Evolutionary conservation across 2,888 invertebrate species (phyloP).

Genomic region (Tenthredo notha): DNA sequence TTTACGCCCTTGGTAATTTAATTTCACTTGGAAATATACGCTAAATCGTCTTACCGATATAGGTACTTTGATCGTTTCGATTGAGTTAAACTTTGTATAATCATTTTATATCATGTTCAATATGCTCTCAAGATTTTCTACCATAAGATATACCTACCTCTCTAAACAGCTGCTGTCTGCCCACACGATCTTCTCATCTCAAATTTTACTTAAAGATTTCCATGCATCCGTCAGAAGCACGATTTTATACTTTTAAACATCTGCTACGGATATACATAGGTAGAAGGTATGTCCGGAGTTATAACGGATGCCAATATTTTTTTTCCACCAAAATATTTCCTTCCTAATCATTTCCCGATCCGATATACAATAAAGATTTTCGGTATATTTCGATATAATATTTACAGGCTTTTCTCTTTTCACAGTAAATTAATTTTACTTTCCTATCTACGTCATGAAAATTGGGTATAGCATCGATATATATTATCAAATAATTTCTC

Average conservation of each 20-base stretch:
- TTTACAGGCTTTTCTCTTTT: too few species aligned
- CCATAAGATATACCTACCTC: neutral
- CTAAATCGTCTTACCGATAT: neutral
- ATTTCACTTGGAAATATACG: neutral
- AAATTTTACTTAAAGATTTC: neutral
- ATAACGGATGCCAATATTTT: neutral
- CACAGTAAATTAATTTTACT: too few species aligned
- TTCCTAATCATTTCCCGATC: too few species aligned
- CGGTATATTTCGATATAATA: too few species aligned
- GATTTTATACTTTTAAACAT: neutral
- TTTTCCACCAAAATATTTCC: too few species aligned
- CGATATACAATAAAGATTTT: too few species aligned
- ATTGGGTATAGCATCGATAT: too few species aligned
- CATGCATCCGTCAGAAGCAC: neutral
- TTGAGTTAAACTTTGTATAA: slow-evolving; percentile 3
- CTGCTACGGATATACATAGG: neutral
- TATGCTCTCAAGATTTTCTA: neutral
- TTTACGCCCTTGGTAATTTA: too few species aligned
- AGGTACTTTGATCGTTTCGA: neutral
- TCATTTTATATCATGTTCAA: neutral
- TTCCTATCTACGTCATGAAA: too few species aligned
- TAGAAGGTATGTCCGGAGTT: too few species aligned
- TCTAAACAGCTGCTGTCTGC: neutral
- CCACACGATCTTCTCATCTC: neutral
- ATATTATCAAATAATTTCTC: too few species aligned